Evolutionary conservation across 2,888 invertebrate species (phyloP).

Genomic region (Allolobophora icterica): DNA sequence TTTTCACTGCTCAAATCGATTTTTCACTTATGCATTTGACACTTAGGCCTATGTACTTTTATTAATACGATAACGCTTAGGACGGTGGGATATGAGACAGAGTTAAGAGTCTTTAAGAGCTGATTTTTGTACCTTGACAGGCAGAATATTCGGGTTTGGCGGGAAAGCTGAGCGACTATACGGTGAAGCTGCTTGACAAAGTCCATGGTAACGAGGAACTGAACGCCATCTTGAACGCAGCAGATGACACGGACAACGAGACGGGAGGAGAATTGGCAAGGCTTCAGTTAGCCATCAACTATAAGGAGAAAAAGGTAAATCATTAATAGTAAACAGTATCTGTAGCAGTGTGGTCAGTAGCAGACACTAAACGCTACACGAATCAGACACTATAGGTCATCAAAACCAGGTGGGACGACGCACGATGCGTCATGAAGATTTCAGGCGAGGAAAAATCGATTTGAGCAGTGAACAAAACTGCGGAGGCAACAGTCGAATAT

Average conservation of each 20-base stretch:
- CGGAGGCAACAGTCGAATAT: no score
- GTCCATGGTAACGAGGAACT: conserved; percentile 62
- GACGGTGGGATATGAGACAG: neutral
- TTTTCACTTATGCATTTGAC: no score
- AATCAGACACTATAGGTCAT: no score
- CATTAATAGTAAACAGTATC: neutral
- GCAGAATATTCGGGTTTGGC: conserved; percentile 60
- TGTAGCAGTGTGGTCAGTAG: neutral
- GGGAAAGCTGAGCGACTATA: conserved; percentile 60
- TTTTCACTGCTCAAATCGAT: no score
- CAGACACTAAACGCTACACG: no score
- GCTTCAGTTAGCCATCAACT: conserved; percentile 60
- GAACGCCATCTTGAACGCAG: conserved; percentile 60
- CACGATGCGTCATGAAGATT: no score
- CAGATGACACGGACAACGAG: conserved; percentile 36
- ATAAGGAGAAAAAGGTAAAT: conserved; percentile 61
- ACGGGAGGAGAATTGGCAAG: conserved; percentile 53
- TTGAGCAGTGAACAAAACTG: no score
- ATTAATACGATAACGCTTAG: neutral
- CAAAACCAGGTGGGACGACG: no score
- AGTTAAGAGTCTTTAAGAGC: neutral
- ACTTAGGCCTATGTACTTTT: no score
- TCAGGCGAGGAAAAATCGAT: no score
- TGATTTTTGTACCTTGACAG: conserved; percentile 48
- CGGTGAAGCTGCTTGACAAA: conserved; percentile 60